Evolutionary conservation across 2,113 vertebrate species (phyloP), one percentile per base, ranked within the genome.

Genomic region (Gymnogyps californianus): DNA sequence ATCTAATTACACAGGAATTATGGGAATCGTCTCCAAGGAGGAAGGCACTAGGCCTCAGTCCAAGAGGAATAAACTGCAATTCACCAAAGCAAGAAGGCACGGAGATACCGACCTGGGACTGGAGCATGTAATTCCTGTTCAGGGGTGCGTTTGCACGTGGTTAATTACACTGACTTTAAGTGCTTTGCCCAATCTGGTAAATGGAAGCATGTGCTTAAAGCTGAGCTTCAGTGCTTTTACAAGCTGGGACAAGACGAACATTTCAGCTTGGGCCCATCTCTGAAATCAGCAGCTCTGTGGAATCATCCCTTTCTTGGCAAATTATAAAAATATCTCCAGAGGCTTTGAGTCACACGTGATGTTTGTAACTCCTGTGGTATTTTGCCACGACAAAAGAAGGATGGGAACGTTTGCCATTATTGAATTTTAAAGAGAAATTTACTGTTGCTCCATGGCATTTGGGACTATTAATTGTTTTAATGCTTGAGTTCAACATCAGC

Each of bases 1-100:
- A 87, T 80, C 62, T 58, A 92, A 77, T 94, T 83, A 74, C 64
- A 54, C 34, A 80, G 84, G 87, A 93, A 85, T 95, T 83, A 65
- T 3, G 6, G 81, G 57, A 94, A 72, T 67, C 0, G 3, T 69
- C 81, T 95, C 89, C 13, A 31, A 91, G 87, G 72, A 92, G 69
- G 67, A 55, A 89, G 38, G 64, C 51, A 49, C 59, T 29, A 92
- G 80, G 67, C 64, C 46, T 58, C 0, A 0, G 9, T 85, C 81
- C 93, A 74, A 62, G 78, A 79, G 65, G 81, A 66, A 38, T 54
- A 71, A 92, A 49, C 69, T 32, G 28, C n/a, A 54, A 55, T 32
- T 89, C 58, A 61, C n/a, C 58, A 72, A 72, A 90, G 75, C 34
- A 70, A 55, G 79, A 47, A 66, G 75, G 82, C 58, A 93, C 85